Conservation (phyloP, 2,888 invertebrate genomes). For the Ischnura elegans region DNA sequence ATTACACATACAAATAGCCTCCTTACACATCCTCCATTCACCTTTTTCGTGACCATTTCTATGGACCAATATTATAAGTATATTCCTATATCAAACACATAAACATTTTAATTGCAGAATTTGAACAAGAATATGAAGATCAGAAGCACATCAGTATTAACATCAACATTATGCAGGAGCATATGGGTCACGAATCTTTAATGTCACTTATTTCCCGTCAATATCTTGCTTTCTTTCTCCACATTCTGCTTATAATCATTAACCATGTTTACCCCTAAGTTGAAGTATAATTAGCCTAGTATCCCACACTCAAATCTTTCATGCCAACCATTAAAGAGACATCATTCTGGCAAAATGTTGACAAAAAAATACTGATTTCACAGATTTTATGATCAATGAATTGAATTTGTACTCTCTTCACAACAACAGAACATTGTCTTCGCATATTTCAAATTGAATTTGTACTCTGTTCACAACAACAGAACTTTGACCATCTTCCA, state of each 20-base stretch:
- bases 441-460: conserved; percentile 58
- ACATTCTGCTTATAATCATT: background rate
- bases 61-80: conserved; percentile 11
- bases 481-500: conserved; percentile 62
- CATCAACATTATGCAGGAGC: conserved; percentile 53
- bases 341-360: conserved; percentile 57
- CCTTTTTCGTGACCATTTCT: background rate
- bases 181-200: background rate
- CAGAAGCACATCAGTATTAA: conserved; percentile 57
- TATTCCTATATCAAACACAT: conserved; percentile 56
- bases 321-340: conserved; percentile 44
- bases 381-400: conserved; percentile 58
- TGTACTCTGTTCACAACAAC: conserved; percentile 65
- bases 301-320: conserved; percentile 39
- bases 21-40: background rate
- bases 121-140: conserved; percentile 63
- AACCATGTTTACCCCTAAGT: conserved; percentile 14
- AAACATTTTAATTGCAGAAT: conserved; percentile 59
- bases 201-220: background rate
- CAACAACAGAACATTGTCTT: conserved; percentile 59
- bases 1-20: background rate
- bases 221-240: background rate
- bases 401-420: conserved; percentile 65
- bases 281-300: background rate
- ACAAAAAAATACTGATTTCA: conserved; percentile 64